Conservation (phyloP, 2,888 invertebrate genomes). For the Pomacea canaliculata region DNA sequence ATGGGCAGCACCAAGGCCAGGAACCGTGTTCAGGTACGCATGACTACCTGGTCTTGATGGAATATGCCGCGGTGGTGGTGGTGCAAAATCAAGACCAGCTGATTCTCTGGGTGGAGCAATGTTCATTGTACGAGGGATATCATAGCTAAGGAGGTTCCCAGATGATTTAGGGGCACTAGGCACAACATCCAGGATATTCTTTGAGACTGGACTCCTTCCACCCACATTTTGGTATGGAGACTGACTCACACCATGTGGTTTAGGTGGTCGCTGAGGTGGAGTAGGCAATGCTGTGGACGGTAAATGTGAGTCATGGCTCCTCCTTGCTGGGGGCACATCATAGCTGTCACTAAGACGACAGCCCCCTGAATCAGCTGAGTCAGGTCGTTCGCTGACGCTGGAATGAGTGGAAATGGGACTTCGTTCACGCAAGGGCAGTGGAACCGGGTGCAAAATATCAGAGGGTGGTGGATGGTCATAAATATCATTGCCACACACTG, state of each 20-base stretch:
- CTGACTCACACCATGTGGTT: conserved; percentile 41
- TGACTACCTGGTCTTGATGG: conserved; percentile 37
- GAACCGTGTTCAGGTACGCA: conserved; percentile 50
- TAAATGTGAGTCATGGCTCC: conserved; percentile 23
- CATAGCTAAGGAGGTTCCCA: conserved; percentile 29
- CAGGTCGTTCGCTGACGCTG: conserved; percentile 48
- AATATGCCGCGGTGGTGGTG: conserved; percentile 42
- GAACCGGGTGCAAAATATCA: conserved; percentile 5
- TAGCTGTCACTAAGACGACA: conserved; percentile 44
- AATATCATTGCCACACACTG: conserved; percentile 18
- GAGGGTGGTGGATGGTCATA: conserved; percentile 38
- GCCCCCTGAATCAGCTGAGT: conserved; percentile 43
- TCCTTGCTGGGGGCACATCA: conserved; percentile 49
- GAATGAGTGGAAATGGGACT: conserved; percentile 51
- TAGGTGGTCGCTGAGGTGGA: conserved; percentile 54
- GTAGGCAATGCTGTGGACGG: background rate
- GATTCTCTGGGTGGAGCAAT: conserved; percentile 26
- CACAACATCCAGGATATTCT: conserved; percentile 39
- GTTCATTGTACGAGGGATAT: conserved; percentile 39
- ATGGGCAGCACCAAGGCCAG: conserved; percentile 20
- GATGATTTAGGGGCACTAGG: conserved; percentile 38
- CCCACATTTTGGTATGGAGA: conserved; percentile 60
- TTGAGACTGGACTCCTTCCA: conserved; percentile 41
- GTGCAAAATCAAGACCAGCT: conserved; percentile 29
- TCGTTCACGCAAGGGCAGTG: conserved; percentile 45